These are phyloP conservation scores for Agapostemon virescens DNA, from an alignment of 2,888 invertebrate genomes.

Conservation along the genomic window DNA sequence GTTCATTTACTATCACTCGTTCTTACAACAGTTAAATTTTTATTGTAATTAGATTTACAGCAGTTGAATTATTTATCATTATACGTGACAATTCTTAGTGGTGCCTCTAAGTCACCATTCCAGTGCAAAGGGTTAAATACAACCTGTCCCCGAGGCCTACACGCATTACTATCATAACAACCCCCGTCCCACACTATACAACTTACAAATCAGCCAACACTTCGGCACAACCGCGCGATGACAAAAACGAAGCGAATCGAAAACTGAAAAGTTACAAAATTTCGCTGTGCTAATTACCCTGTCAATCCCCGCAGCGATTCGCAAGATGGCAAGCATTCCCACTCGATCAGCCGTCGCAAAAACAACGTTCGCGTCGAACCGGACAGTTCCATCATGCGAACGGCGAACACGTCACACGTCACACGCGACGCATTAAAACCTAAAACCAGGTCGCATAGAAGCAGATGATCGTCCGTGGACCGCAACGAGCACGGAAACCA, in stretches of 20 bases:
- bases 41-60: no score
- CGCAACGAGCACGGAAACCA: constrained; percentile 9
- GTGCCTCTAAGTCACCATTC: no score
- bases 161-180: no score
- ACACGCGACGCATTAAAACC: background rate
- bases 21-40: no score
- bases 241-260: background rate
- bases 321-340: background rate
- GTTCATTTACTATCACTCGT: no score
- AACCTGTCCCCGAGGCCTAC: no score
- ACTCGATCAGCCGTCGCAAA: background rate
- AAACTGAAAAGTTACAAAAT: background rate
- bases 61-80: no score
- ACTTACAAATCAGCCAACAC: background rate
- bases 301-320: background rate
- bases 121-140: no score
- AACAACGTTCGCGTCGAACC: background rate
- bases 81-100: no score
- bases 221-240: background rate
- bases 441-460: background rate
- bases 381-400: background rate
- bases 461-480: background rate
- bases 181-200: background rate
- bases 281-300: background rate
- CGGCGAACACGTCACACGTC: background rate